These are phyloP conservation scores for Aplidium turbinatum DNA, from an alignment of 23 tunicate genomes.

Conservation along the genomic window DNA sequence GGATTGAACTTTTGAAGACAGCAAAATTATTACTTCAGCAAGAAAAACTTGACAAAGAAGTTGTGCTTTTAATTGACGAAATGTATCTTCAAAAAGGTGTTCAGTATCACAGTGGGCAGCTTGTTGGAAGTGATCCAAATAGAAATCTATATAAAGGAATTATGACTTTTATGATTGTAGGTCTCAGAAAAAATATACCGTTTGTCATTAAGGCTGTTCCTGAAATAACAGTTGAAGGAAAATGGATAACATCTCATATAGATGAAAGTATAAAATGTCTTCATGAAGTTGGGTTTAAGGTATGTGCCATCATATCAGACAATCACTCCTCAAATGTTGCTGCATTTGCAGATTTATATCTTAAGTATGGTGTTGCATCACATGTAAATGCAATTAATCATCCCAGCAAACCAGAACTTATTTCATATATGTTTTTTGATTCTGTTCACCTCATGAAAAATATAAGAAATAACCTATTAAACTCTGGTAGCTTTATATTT, in stretches of 20 bases:
- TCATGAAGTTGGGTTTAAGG: slow-evolving; percentile 7
- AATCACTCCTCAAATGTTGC: slow-evolving; percentile 16
- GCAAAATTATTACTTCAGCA: background rate
- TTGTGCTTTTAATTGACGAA: background rate
- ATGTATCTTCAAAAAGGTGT: slow-evolving; percentile 2
- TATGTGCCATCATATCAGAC: slow-evolving; percentile 14
- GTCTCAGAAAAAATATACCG: slow-evolving; percentile 12
- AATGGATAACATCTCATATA: background rate
- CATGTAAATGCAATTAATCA: background rate
- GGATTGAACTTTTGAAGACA: background rate
- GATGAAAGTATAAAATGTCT: slow-evolving; percentile 1
- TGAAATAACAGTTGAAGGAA: background rate
- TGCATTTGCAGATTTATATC: background rate
- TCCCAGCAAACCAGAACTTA: background rate
- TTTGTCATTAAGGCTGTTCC: slow-evolving; percentile 12
- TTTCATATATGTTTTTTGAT: slow-evolving; percentile 2
- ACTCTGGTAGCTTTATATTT: background rate
- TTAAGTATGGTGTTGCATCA: background rate
- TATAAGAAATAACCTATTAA: background rate
- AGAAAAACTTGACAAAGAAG: slow-evolving; percentile 7
- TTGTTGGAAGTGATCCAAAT: background rate
- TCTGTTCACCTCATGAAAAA: slow-evolving; percentile 18
- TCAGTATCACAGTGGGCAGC: slow-evolving; percentile 1
- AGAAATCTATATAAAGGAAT: background rate
- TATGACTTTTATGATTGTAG: slow-evolving; percentile 10